Evolutionary conservation across 2,113 vertebrate genomes (phyloP), one percentile per base, ranked within the genome.

Genomic region (Tauraco erythrolophus): DNA sequence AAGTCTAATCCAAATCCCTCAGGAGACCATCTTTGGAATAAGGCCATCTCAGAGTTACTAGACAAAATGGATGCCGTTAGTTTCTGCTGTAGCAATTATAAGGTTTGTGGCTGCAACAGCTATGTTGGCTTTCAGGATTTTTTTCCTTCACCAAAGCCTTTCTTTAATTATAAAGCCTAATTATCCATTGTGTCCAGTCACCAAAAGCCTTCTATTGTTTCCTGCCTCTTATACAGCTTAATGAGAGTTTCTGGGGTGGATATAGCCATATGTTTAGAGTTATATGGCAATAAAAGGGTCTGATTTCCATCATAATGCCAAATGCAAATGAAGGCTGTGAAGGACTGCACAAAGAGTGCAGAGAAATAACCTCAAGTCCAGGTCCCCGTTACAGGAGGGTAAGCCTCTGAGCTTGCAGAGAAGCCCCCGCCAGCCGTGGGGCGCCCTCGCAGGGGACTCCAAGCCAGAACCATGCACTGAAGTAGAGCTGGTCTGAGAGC

Each of bases 1-100:
- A 95, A 94, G 89, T 72, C 83, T 94, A 83, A 92, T 93, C 50
- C 84, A 90, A 92, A 94, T 94, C 89, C 87, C 95, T 93, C 84
- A 87, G 94, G 97, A 95, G 94, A 95, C 91, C 61, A 84, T 95
- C 45, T 92, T 68, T 97, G 92, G 93, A 97, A 94, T 39, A 88
- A 96, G 71, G 87, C 96, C 89, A 96, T 94, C 51, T 89, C 84
- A 74, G 87, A 92, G 41, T 37, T 92, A 51, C 48, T 46, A 93
- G 51, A 65, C 57, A 91, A 97, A 97, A 97, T 94, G 86, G 81
- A 95, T 88, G 60, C 60, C 3, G 0, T 57, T 92, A 58, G 41
- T 80, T 94, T 93, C 72, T 95, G 50, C 65, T 78, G 45, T 45
- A 85, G 66, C 39, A 75, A 50, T 92, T 92, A 90, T 48, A 80